These are phyloP conservation scores for Microctenopoma stevenorrisi DNA, from an alignment of 2,797 vertebrate species.

Conservation along the genomic window DNA sequence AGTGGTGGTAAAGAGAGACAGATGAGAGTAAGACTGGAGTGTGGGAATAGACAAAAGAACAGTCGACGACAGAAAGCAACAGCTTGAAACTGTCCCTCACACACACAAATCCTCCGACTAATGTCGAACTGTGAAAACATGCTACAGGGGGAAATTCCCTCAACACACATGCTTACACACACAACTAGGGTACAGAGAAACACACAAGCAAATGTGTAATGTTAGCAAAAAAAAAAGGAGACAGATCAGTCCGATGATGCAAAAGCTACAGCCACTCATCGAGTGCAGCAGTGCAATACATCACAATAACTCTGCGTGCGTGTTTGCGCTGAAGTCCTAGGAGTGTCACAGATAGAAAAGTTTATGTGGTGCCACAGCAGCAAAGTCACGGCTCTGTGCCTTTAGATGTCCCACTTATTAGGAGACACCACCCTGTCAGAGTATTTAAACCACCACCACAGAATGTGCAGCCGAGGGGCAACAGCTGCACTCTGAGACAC, in stretches of 20 bases:
- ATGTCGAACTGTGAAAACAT: constrained; percentile 64
- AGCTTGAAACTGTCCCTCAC: constrained; percentile 59
- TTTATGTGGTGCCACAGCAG: constrained; percentile 33
- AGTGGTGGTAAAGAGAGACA: constrained; percentile 5
- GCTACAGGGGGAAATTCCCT: constrained; percentile 75
- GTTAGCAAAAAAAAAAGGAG: constrained; percentile 31
- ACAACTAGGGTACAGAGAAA: constrained; percentile 34
- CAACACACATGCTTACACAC: constrained; percentile 23
- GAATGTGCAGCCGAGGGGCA: constrained; percentile 40
- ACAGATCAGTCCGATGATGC: constrained; percentile 12
- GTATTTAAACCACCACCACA: constrained; percentile 51
- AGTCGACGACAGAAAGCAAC: constrained; percentile 29
- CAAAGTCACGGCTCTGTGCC: constrained; percentile 50
- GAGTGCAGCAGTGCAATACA: constrained; percentile 25
- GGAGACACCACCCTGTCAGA: constrained; percentile 66
- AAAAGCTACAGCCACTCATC: constrained; percentile 26
- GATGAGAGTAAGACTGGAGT: constrained; percentile 2
- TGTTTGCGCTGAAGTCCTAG: constrained; percentile 8
- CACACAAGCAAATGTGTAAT: constrained; percentile 49
- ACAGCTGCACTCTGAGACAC: constrained; percentile 50
- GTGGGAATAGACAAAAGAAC: constrained; percentile 28
- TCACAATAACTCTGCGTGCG: constrained; percentile 11
- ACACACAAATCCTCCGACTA: constrained; percentile 60
- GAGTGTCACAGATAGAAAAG: constrained; percentile 34
- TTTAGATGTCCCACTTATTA: constrained; percentile 66